Evolutionary conservation across 2,113 vertebrate species (phyloP), one percentile per base, ranked within the genome.

Genomic region (Odocoileus hemionus): DNA sequence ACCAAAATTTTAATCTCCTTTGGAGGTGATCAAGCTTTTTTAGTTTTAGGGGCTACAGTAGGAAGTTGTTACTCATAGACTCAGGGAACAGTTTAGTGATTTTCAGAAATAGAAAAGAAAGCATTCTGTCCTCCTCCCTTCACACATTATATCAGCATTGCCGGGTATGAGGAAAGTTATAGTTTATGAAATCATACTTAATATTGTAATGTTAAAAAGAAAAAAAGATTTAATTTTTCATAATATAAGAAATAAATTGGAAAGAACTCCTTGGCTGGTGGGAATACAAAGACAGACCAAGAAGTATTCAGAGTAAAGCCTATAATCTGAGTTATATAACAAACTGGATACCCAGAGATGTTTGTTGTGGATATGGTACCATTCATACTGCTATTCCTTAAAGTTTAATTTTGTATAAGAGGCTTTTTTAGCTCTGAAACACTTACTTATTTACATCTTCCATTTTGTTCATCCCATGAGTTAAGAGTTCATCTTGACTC

Each of bases 401-500:
- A 91, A 91, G 23, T 58, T 88, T 96, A 55, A 64, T 58, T 88
- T 91, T 96, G 61, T 94, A 10, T 91, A 87, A 78, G 17, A 91
- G n/a, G 47, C 17, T 84, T 96, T 91, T 70, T 94, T 88, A 88
- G 33, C 50, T 33, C 76, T 92, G 43, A 96, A 95, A 90, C 79
- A 13, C 45, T 97, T 95, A 93, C 50, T 93, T 94, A 83, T 74
- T 93, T 95, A 89, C 43, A 55, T 89, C 91, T 94, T 94, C 60
- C 95, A 74, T 96, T 92, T 96, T 88, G 91, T 84, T 78, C 57
- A 92, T 76, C 33, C 64, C 50, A 45, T 91, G 91, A 90, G 85
- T 92, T 95, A 90, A 90, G 74, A 95, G 83, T 94, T 97, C 28
- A 0, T 58, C 82, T 94, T 88, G 55, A 88, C 94, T 95, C 91